phyloP scores from a whole-genome alignment of 1,140 invertebrate genomes.

The Drosophila parabipectinata region DNA sequence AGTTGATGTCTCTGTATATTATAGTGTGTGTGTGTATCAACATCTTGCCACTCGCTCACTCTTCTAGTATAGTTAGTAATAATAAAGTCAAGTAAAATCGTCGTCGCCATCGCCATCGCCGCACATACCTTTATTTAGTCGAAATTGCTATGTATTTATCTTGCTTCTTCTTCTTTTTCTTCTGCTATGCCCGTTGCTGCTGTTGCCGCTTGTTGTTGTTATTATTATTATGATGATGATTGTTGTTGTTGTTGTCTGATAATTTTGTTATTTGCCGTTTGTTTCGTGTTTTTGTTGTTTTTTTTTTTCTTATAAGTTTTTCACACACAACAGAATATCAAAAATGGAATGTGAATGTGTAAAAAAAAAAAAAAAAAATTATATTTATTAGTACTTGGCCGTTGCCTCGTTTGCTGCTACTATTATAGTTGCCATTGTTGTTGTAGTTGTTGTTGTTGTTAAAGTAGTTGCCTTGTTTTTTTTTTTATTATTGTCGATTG shows the following conservation, averaged over 20 bases:
- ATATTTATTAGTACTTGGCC: constrained; percentile 54
- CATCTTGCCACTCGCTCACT: constrained; percentile 14
- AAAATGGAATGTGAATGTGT: constrained; percentile 73
- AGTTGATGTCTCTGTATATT: too few relatives aligned
- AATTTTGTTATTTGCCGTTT: constrained; percentile 50
- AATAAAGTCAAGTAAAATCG: constrained; percentile 61
- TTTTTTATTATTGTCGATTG: neutral
- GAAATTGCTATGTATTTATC: constrained; percentile 76
- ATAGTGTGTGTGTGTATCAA: constrained; percentile 23
- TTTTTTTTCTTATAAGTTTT: constrained; percentile 66
- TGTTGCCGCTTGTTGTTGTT: constrained; percentile 20
- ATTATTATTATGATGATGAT: constrained; percentile 8
- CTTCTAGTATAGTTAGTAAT: constrained; percentile 45
- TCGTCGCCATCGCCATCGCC: constrained; percentile 51
- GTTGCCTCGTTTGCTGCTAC: constrained; percentile 23
- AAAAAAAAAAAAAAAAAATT: constrained; percentile 34
- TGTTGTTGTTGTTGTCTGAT: constrained; percentile 26
- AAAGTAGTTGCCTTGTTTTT: constrained; percentile 35
- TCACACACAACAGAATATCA: constrained; percentile 60
- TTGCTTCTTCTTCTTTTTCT: constrained; percentile 53
- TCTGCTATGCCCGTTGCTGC: constrained; percentile 3
- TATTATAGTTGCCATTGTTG: constrained; percentile 23
- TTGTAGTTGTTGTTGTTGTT: constrained; percentile 20
- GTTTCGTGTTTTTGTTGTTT: constrained; percentile 29
- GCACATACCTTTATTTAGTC: constrained; percentile 79